A percentile compares a stretch with the other conserved stretches of the same genome.
These are phyloP conservation scores for Nebria salina DNA, from an alignment of 2,888 invertebrate species.

Conservation along the genomic window DNA sequence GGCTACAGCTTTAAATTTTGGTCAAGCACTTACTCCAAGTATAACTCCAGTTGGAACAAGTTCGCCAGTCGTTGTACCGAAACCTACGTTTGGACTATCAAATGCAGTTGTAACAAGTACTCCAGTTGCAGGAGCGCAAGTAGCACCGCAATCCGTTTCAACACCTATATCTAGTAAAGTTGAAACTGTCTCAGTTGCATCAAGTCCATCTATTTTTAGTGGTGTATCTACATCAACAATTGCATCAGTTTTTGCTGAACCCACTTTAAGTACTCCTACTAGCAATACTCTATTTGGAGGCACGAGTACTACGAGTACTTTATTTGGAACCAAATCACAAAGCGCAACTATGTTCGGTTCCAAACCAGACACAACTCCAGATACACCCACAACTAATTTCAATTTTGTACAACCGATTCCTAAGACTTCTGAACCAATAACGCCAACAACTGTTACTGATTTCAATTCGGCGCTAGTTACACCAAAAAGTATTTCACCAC, in stretches of 20 bases:
- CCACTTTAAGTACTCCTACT: slow-evolving; percentile 45
- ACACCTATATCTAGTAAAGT: slow-evolving; percentile 25
- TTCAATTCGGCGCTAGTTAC: neutral
- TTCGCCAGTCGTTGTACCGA: slow-evolving; percentile 19
- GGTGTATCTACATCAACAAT: slow-evolving; percentile 47
- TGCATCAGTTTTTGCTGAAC: slow-evolving; percentile 49
- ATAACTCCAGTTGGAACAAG: neutral
- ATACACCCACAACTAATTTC: neutral
- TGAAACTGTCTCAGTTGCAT: slow-evolving; percentile 21
- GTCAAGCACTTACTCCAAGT: slow-evolving; percentile 5
- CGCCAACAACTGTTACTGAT: neutral
- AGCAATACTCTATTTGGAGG: slow-evolving; percentile 13
- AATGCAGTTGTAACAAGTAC: slow-evolving; percentile 23
- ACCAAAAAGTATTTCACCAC: neutral
- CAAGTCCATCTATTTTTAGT: slow-evolving; percentile 38
- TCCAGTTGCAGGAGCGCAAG: slow-evolving; percentile 12
- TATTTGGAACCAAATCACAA: slow-evolving; percentile 43
- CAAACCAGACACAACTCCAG: neutral
- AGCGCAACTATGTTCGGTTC: neutral
- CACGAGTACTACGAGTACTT: slow-evolving; percentile 17
- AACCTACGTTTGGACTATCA: slow-evolving; percentile 29
- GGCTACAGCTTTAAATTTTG: slow-evolving; percentile 7
- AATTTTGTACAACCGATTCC: neutral
- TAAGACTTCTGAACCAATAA: neutral
- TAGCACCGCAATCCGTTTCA: slow-evolving; percentile 37